Evolutionary conservation across 92 coral and sea anemone species (phyloP), one percentile per base, ranked within the genome.

Genomic region (Desmophyllum pertusum): DNA sequence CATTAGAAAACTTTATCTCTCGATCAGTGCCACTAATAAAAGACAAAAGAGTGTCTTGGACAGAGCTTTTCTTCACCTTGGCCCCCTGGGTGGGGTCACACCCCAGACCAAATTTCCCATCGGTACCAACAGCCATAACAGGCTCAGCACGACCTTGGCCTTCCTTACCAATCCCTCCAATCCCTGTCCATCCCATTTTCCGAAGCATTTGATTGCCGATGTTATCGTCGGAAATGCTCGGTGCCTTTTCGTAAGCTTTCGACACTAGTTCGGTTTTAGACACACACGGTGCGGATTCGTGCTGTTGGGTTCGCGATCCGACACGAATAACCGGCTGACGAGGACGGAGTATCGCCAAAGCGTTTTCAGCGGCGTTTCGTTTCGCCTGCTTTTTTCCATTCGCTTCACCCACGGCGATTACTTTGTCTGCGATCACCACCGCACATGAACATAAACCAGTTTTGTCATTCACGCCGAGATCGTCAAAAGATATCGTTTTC

Each of bases 121-220:
- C 88, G 33, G 78, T 89, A 30, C 92, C 96, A 21, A 83, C 57
- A 9, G 88, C 93, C 88, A 96, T 81, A 43, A 96, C 95, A 19
- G 98, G 98, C 59, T 93, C 94, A 3, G 93, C 92, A 33, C 94
- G 92, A 27, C 98, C 98, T 73, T 96, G 95, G 31, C 94, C 93
- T 66, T 87, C 91, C 67, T 83, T 94, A n/a, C 98, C 95, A 8
- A 94, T 72, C 80, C 98, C 98, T 30, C 98, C 98, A 61, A 51
- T 83, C 48, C 98, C 98, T 33, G 88, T 88, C 98, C 98, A 94
- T n/a, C 98, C 98, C 98, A 96, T 96, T 82, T 90, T 92, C 41
- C 95, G 88, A 53, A 96, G 79, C 85, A 96, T 82, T 86, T 89
- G 96, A 80, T 88, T 96, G 29, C 98, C 98, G 41, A 96, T 75